Evolutionary conservation across 1,140 invertebrate species (phyloP).

Genomic region (Amyelois transitella): DNA sequence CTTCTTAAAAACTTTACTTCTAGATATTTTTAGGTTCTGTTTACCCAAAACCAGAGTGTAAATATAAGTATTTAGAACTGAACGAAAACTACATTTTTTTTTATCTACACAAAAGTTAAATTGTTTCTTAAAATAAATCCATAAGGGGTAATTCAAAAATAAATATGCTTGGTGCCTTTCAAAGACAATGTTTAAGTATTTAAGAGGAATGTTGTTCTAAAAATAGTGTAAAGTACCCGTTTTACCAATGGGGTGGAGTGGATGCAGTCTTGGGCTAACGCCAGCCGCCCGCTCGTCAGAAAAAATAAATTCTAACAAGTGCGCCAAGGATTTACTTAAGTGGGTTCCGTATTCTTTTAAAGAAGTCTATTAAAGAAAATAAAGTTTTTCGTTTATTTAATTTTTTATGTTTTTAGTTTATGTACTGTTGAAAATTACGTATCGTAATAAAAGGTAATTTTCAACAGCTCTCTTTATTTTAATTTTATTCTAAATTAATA

Average conservation of each 20-base stretch:
- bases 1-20: too few species aligned
- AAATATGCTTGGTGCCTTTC: neutral
- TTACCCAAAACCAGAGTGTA: too few species aligned
- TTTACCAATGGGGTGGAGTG: neutral
- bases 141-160: neutral
- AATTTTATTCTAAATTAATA: too few species aligned
- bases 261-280: neutral
- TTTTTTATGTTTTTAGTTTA: too few species aligned
- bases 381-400: neutral
- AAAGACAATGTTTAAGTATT: slow-evolving; percentile 4
- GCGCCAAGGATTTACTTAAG: neutral
- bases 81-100: neutral
- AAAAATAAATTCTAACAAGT: neutral
- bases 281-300: neutral
- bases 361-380: too few species aligned
- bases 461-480: too few species aligned
- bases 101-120: neutral
- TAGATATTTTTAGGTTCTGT: too few species aligned
- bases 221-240: neutral
- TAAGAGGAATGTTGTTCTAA: slow-evolving; percentile 5
- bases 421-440: too few species aligned
- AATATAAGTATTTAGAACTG: neutral
- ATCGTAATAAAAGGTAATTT: too few species aligned
- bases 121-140: neutral
- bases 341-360: neutral